Evolutionary conservation across 2,888 invertebrate genomes (phyloP).

Genomic region (Corbicula japonica): DNA sequence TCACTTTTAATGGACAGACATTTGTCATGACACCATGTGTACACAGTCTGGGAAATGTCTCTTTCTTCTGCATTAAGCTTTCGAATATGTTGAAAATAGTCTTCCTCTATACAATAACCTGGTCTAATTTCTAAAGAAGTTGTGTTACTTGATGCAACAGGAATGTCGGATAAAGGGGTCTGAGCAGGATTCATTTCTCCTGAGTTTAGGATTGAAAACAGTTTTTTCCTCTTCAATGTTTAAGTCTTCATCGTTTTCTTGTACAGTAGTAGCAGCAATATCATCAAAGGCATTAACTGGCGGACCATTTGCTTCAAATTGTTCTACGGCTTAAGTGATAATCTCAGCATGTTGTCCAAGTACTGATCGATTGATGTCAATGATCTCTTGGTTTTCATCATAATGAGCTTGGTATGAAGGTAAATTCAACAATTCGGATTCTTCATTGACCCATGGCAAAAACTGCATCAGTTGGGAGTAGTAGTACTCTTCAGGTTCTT

Average conservation of each 20-base stretch:
- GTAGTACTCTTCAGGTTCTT: constrained; percentile 38
- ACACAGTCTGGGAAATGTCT: constrained; percentile 21
- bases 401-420: constrained; percentile 29
- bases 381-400: constrained; percentile 13
- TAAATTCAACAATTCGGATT: constrained; percentile 1
- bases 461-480: constrained; percentile 44
- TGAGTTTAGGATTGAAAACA: constrained; percentile 27
- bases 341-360: constrained; percentile 39
- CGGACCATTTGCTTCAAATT: constrained; percentile 35
- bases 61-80: too few species aligned
- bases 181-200: too few species aligned
- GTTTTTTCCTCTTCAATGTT: constrained; percentile 5
- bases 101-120: neutral
- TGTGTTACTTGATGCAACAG: neutral
- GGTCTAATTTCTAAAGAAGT: neutral
- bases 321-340: constrained; percentile 17
- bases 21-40: constrained; percentile 44
- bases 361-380: constrained; percentile 13
- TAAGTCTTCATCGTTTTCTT: constrained; percentile 28
- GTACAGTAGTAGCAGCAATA: constrained; percentile 28
- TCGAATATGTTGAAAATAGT: too few species aligned
- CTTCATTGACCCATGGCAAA: constrained; percentile 40
- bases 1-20: constrained; percentile 35
- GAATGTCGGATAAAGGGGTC: neutral
- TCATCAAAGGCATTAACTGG: constrained; percentile 38